These are phyloP conservation scores for Cichlasoma orientale DNA, from an alignment of 2,797 vertebrate genomes.

Conservation along the genomic window DNA sequence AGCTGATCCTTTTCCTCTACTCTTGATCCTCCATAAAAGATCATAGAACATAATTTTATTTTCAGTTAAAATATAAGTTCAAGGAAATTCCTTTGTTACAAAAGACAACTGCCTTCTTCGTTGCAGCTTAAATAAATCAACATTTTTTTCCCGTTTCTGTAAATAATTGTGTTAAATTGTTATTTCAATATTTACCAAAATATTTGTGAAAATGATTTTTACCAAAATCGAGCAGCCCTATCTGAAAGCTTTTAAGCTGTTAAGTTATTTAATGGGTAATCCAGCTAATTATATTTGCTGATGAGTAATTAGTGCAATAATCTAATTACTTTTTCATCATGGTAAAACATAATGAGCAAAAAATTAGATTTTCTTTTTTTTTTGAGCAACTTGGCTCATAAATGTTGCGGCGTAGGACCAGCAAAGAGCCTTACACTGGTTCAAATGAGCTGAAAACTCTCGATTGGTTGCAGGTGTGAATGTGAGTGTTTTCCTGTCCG, in stretches of 20 bases:
- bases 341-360: constrained; percentile 11
- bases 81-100: background rate
- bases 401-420: background rate
- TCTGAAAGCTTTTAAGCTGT: background rate
- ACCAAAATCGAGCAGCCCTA: background rate
- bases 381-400: background rate
- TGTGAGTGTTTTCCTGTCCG: constrained; percentile 11
- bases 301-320: constrained; percentile 12
- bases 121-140: background rate
- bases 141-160: background rate
- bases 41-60: rapidly evolving
- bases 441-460: constrained; percentile 25
- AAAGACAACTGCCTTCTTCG: background rate
- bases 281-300: constrained; percentile 3
- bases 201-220: background rate
- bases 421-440: background rate
- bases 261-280: constrained; percentile 9
- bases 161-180: background rate
- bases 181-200: background rate
- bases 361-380: background rate
- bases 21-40: too few relatives aligned
- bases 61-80: background rate
- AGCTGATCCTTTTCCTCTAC: background rate
- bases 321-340: constrained; percentile 15
- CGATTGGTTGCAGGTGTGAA: constrained; percentile 12